Evolutionary conservation across 2,888 invertebrate genomes (phyloP).

Genomic region (Ptychoptera contaminata): DNA sequence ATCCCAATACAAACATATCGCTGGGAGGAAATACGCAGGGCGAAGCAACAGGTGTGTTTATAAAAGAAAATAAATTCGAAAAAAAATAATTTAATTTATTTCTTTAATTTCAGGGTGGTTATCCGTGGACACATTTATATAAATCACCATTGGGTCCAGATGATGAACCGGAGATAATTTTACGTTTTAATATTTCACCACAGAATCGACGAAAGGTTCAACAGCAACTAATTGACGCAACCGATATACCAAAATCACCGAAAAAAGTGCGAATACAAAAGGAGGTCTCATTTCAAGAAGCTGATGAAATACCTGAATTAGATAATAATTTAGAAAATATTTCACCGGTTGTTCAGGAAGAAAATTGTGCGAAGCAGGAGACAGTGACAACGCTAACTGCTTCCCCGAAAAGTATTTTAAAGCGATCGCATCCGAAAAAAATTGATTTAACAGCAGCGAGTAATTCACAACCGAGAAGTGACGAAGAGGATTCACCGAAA

Average conservation of each 20-base stretch:
- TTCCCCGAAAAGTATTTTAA: slow-evolving; percentile 38
- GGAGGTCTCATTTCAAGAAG: background rate
- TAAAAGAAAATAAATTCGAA: no score
- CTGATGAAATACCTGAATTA: background rate
- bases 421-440: slow-evolving; percentile 33
- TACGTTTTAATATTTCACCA: slow-evolving; percentile 15
- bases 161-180: slow-evolving; percentile 29
- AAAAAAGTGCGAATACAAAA: slow-evolving; percentile 22
- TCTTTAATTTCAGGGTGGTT: slow-evolving; percentile 38
- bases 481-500: slow-evolving; percentile 30
- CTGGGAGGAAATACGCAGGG: slow-evolving; percentile 64
- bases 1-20: slow-evolving; percentile 61
- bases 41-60: slow-evolving; percentile 36
- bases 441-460: slow-evolving; percentile 18
- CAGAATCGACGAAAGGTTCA: slow-evolving; percentile 21
- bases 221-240: slow-evolving; percentile 22
- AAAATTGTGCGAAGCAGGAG: background rate
- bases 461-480: slow-evolving; percentile 11
- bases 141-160: slow-evolving; percentile 41
- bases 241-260: slow-evolving; percentile 28
- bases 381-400: slow-evolving; percentile 28
- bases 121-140: slow-evolving; percentile 66
- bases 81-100: no score
- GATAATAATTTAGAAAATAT: background rate
- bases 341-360: background rate